Conservation (phyloP, 2,888 invertebrate species). For the Xestia xanthographa region DNA sequence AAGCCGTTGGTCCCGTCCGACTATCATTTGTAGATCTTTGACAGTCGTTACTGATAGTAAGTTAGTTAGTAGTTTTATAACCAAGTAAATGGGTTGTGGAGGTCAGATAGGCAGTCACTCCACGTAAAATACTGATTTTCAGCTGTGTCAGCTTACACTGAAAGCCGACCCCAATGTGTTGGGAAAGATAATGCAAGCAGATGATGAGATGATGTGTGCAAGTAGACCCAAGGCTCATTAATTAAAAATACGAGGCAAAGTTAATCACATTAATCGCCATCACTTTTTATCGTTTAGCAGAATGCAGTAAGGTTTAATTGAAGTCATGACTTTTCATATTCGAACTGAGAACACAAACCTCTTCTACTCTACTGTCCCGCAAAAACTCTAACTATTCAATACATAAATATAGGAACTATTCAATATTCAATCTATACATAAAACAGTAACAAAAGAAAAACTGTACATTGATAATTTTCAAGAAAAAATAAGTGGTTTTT, state of each 20-base stretch:
- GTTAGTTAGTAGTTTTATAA: background rate
- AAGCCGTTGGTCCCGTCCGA: background rate
- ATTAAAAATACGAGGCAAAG: background rate
- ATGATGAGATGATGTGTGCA: background rate
- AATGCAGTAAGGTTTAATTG: background rate
- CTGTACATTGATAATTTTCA: too few relatives aligned
- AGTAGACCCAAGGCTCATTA: background rate
- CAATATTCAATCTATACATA: too few relatives aligned
- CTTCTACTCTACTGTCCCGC: background rate
- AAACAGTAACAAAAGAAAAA: too few relatives aligned
- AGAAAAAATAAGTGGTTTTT: too few relatives aligned
- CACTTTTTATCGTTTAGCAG: background rate
- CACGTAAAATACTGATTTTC: background rate
- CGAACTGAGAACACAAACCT: background rate
- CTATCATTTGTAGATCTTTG: background rate
- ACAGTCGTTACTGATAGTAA: background rate
- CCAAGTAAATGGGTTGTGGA: background rate
- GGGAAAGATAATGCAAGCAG: background rate
- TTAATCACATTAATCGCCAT: background rate
- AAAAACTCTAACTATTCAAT: background rate
- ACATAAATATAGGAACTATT: background rate
- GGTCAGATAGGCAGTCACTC: background rate
- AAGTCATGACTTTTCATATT: background rate
- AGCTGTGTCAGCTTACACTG: background rate
- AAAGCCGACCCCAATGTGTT: background rate